Conservation (phyloP, 1,140 invertebrate genomes). For the Trichonephila inaurata region DNA sequence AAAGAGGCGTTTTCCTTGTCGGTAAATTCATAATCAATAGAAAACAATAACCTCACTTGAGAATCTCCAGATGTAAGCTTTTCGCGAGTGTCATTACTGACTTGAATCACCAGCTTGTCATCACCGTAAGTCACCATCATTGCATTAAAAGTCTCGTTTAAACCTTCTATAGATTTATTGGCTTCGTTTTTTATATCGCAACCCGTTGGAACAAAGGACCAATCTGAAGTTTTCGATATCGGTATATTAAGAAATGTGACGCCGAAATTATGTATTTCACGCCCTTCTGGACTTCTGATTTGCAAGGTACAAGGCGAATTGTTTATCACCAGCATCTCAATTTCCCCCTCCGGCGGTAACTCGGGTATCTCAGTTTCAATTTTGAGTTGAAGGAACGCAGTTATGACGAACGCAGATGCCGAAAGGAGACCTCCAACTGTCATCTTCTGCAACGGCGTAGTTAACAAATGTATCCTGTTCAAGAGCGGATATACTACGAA, state of each 20-base stretch:
- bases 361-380: slow-evolving; percentile 84
- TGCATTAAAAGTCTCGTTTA: too few relatives aligned
- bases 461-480: slow-evolving; percentile 82
- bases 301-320: not conserved
- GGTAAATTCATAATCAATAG: not conserved
- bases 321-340: not conserved
- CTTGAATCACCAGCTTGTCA: not conserved
- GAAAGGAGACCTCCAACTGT: slow-evolving; percentile 91
- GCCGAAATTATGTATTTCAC: too few relatives aligned
- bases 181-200: not conserved
- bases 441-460: slow-evolving; percentile 88
- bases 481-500: slow-evolving; percentile 84
- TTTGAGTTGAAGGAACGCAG: slow-evolving; percentile 90
- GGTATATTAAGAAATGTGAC: too few relatives aligned
- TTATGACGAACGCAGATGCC: slow-evolving; percentile 89
- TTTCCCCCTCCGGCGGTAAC: not conserved
- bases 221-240: not conserved
- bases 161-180: not conserved
- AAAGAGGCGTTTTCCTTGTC: not conserved
- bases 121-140: not conserved
- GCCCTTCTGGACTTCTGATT: not conserved
- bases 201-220: not conserved
- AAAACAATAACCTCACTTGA: not conserved
- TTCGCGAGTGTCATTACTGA: not conserved
- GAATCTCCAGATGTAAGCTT: not conserved